Conservation (phyloP, 2,888 invertebrate species). For the Andrena haemorrhoa region DNA sequence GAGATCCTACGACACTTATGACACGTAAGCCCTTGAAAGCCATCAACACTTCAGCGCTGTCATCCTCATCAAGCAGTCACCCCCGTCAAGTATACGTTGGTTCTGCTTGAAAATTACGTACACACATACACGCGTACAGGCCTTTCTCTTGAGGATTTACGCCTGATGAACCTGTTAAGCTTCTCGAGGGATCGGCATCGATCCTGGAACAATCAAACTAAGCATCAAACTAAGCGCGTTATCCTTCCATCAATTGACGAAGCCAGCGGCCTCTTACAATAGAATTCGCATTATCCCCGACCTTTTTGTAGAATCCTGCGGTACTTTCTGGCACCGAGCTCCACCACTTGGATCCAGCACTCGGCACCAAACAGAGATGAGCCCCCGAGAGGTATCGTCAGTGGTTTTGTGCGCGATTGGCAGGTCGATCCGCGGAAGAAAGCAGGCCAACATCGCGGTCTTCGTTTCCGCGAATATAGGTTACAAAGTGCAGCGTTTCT, state of each 20-base stretch:
- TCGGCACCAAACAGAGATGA: background rate
- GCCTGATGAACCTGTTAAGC: background rate
- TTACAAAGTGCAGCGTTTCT: constrained; percentile 42
- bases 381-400: background rate
- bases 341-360: background rate
- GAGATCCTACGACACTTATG: too few species aligned
- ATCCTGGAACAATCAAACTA: background rate
- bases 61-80: too few species aligned
- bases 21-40: too few species aligned
- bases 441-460: constrained; percentile 22
- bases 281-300: background rate
- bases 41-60: too few species aligned
- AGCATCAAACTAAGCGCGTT: background rate
- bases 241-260: background rate
- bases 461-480: constrained; percentile 26
- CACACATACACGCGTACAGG: too few species aligned
- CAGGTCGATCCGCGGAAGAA: background rate
- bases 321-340: background rate
- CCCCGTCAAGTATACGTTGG: too few species aligned
- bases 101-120: too few species aligned
- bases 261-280: background rate
- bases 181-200: background rate
- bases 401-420: background rate
- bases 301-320: background rate
- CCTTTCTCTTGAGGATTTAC: too few species aligned